phyloP scores from a whole-genome alignment of 2,888 invertebrate species.

The Lasioglossum calceatum region DNA sequence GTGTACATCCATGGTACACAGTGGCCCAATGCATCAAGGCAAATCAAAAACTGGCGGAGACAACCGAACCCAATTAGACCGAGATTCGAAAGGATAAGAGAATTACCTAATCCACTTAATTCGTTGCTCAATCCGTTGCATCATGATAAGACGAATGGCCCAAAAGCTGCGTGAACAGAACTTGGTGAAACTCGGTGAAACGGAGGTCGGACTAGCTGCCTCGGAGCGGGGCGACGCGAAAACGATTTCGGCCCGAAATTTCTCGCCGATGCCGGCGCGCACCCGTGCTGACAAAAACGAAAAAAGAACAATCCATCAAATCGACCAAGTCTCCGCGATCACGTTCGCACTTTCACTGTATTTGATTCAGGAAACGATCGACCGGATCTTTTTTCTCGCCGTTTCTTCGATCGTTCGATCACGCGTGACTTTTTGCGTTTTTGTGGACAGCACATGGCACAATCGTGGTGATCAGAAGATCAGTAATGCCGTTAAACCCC shows the following conservation, averaged over 20 bases:
- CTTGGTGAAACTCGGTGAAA: slow-evolving; percentile 79
- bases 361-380: slow-evolving; percentile 43
- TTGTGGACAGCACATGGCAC: slow-evolving; percentile 12
- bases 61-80: slow-evolving; percentile 38
- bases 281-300: slow-evolving; percentile 24
- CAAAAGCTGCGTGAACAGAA: slow-evolving; percentile 60
- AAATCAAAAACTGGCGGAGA: background rate
- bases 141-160: slow-evolving; percentile 70
- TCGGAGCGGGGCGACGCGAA: slow-evolving; percentile 35
- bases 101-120: slow-evolving; percentile 65
- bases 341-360: slow-evolving; percentile 64
- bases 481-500: background rate
- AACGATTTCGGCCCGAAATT: slow-evolving; percentile 60
- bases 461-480: background rate
- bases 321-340: slow-evolving; percentile 46
- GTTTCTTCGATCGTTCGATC: background rate
- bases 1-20: background rate
- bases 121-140: slow-evolving; percentile 68
- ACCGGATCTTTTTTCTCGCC: slow-evolving; percentile 1
- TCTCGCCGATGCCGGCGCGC: slow-evolving; percentile 38
- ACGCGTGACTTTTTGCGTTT: background rate
- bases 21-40: background rate
- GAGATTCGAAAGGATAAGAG: slow-evolving; percentile 57
- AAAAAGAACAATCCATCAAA: background rate
- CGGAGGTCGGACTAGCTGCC: slow-evolving; percentile 58